Evolutionary conservation across 2,888 invertebrate genomes (phyloP), one percentile per base, ranked within the genome.

Genomic region (Microplitis deprimator): DNA sequence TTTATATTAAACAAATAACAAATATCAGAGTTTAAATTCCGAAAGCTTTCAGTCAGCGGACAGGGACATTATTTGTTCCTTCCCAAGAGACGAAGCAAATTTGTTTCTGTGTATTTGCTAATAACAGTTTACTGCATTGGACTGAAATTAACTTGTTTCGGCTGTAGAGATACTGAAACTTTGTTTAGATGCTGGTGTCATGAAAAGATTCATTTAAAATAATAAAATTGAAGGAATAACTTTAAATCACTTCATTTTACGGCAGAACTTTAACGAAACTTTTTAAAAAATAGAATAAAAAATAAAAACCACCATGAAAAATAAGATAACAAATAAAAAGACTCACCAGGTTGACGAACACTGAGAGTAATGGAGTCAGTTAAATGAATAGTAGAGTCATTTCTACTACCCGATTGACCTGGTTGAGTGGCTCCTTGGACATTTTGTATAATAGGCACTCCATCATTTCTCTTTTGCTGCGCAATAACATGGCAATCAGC

Each of bases 401-500:
- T 91, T 69, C 89, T 83, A 75, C 64, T 84, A 2, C 84, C 73
- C 77, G 83, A 85, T 69, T 86, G 84, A 1, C 83, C 79, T 0
- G 84, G 78, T 20, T 29, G 29, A 76, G 88, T 83, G 29, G 85
- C 81, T 72, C 95, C 94, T 90, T 95, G 94, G 50, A 95, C 94
- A 85, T 94, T 95, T 79, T 94, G 93, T 78, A 95, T 95, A 85
- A 95, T 92, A 0, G 95, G 95, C 77, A 95, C 86, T 0, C 94
- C 94, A 0, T 94, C 94, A 67, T 93, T 93, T 82, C 94, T 93
- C 79, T 94, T 94, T 86, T 94, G 94, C 90, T 94, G 93, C 2
- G 94, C 93, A 88, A 95, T 94, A 13, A 95, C 94, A 84, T 94
- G 94, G 85, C 95, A 95, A 84, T 95, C 95, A 62, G 94, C 94